Conservation (phyloP, 2,888 invertebrate species). For the Venustoraphidia nigricollis region DNA sequence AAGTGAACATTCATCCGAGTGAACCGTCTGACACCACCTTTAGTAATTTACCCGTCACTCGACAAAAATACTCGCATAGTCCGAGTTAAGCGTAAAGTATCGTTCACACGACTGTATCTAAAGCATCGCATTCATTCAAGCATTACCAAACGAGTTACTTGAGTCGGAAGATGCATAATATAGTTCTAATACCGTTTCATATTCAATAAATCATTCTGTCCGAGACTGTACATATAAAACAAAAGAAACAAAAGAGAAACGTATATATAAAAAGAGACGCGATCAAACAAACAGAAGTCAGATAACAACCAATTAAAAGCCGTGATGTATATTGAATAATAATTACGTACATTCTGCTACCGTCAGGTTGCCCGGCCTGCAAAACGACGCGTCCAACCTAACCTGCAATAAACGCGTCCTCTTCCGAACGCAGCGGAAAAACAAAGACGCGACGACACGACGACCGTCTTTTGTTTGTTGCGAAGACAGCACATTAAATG, state of each 20-base stretch:
- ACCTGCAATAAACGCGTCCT: not conserved
- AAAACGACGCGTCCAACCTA: conserved; percentile 15
- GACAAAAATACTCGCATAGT: not conserved
- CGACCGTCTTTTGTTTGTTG: too few relatives aligned
- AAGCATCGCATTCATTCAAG: too few relatives aligned
- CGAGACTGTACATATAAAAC: not conserved
- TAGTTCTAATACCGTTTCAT: too few relatives aligned
- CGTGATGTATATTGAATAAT: conserved; percentile 32
- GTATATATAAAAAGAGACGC: conserved; percentile 10
- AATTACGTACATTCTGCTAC: conserved; percentile 29
- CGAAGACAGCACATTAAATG: not conserved
- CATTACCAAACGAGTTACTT: too few relatives aligned
- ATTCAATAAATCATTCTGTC: too few relatives aligned
- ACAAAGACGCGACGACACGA: not conserved
- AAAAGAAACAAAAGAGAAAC: conserved; percentile 4
- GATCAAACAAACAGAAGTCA: conserved; percentile 13
- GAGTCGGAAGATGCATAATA: too few relatives aligned
- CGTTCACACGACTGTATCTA: too few relatives aligned
- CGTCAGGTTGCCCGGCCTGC: not conserved
- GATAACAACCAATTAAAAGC: conserved; percentile 32
- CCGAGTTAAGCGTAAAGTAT: too few relatives aligned
- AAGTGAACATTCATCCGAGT: too few relatives aligned
- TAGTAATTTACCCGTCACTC: not conserved
- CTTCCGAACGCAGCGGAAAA: not conserved
- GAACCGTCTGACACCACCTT: too few relatives aligned